Percentiles rank a stretch among this genome's conserved stretches.
These are phyloP conservation scores for Schizotus pectinicornis DNA, from an alignment of 2,888 invertebrate genomes.

Conservation along the genomic window DNA sequence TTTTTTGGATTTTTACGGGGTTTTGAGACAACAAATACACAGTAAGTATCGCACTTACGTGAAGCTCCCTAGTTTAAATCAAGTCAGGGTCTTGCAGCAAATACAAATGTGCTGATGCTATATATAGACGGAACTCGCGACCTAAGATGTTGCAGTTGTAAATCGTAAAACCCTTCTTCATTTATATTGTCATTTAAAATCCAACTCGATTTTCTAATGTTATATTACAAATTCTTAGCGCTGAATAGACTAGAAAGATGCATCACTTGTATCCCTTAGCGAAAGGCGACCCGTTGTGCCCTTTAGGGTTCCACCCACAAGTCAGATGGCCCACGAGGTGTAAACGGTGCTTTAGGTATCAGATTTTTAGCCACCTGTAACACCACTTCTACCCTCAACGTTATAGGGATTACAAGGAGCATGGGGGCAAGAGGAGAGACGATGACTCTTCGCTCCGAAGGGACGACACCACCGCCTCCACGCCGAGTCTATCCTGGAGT, in stretches of 20 bases:
- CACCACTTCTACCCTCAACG: constrained; percentile 19
- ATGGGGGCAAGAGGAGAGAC: constrained; percentile 76
- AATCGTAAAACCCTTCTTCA: constrained; percentile 28
- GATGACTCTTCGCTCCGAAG: constrained; percentile 62
- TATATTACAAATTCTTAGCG: constrained; percentile 19
- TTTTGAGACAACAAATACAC: constrained; percentile 35
- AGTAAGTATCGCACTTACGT: constrained; percentile 28
- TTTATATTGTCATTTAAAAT: constrained; percentile 13
- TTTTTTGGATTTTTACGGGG: not conserved
- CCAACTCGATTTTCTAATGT: constrained; percentile 8
- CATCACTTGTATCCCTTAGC: constrained; percentile 78
- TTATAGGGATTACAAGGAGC: constrained; percentile 86
- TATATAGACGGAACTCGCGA: constrained; percentile 44
- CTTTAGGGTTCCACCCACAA: constrained; percentile 92
- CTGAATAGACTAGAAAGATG: constrained; percentile 57
- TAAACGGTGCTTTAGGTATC: constrained; percentile 85
- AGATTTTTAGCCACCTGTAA: not conserved
- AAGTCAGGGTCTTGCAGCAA: constrained; percentile 33
- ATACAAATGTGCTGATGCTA: constrained; percentile 41
- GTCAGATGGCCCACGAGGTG: constrained; percentile 93
- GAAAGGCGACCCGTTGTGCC: constrained; percentile 88
- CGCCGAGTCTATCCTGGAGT: constrained; percentile 77
- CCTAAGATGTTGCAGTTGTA: constrained; percentile 39
- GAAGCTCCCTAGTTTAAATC: constrained; percentile 18
- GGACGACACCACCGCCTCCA: constrained; percentile 72